A percentile compares a stretch with the other conserved stretches of the same genome.
Conservation (phyloP, 2,888 invertebrate species). For the Allacma fusca region DNA sequence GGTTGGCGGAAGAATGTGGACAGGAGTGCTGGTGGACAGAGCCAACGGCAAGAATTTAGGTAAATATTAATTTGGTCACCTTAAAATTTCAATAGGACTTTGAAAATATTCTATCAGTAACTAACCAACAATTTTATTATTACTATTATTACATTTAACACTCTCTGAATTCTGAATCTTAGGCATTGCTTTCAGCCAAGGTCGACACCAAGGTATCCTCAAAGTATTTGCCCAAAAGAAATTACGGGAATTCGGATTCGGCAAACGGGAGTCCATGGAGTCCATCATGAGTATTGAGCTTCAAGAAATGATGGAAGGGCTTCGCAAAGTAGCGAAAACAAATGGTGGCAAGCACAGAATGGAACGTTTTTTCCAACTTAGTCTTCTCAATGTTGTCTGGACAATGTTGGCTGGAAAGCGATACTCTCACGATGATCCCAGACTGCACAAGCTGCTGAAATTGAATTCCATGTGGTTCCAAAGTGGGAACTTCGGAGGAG, state of each 20-base stretch:
- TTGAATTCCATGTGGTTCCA: conserved; percentile 58
- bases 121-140: no score
- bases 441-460: conserved; percentile 52
- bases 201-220: conserved; percentile 48
- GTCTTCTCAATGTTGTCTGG: conserved; percentile 60
- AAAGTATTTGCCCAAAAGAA: conserved; percentile 52
- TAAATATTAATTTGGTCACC: conserved; percentile 8
- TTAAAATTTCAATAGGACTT: no score
- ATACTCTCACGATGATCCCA: conserved; percentile 58
- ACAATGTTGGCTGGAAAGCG: conserved; percentile 57
- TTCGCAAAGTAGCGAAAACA: conserved; percentile 36
- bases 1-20: no score
- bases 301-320: conserved; percentile 46
- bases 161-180: not conserved
- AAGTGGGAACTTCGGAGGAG: conserved; percentile 58
- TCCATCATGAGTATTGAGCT: conserved; percentile 48
- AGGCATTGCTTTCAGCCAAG: conserved; percentile 53
- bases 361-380: conserved; percentile 57
- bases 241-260: conserved; percentile 55
- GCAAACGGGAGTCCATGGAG: conserved; percentile 54
- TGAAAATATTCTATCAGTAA: no score
- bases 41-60: conserved; percentile 2
- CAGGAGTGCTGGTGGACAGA: no score
- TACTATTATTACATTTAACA: no score
- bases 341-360: conserved; percentile 51